phyloP scores from a whole-genome alignment of 1,140 invertebrate genomes.

The Amphibalanus amphitrite region DNA sequence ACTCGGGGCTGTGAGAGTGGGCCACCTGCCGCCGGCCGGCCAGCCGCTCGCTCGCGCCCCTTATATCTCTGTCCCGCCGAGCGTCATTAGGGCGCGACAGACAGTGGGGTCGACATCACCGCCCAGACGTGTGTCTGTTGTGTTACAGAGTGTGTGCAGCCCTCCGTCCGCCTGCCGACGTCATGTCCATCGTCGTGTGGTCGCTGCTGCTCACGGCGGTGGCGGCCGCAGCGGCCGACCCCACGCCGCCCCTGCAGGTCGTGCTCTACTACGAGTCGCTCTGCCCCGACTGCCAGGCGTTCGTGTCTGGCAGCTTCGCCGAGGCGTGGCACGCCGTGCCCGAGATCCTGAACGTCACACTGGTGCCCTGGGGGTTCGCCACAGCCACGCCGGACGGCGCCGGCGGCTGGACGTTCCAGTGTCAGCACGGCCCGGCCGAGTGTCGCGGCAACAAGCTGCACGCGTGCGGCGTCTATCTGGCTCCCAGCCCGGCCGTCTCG shows the following conservation, averaged over 20 bases:
- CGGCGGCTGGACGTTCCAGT: slow-evolving; percentile 40
- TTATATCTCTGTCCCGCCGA: too few species aligned
- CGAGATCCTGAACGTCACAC: slow-evolving; percentile 26
- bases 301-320: slow-evolving; percentile 55
- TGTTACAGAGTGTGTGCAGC: too few species aligned
- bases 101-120: too few species aligned
- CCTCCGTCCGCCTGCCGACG: too few species aligned
- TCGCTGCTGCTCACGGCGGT: too few species aligned
- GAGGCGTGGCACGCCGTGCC: slow-evolving; percentile 34
- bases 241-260: slow-evolving; percentile 30
- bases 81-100: too few species aligned
- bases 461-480: slow-evolving; percentile 63
- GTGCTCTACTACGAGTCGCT: slow-evolving; percentile 80
- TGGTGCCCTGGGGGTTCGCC: slow-evolving; percentile 79
- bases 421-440: slow-evolving; percentile 65
- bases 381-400: slow-evolving; percentile 33
- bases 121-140: too few species aligned
- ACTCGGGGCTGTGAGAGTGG: too few species aligned
- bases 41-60: too few species aligned
- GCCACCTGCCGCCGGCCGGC: too few species aligned
- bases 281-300: slow-evolving; percentile 76
- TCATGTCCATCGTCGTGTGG: too few species aligned
- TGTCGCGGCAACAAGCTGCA: slow-evolving; percentile 75
- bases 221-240: slow-evolving; percentile 5
- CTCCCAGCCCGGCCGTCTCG: slow-evolving; percentile 61